A percentile compares a stretch with the other conserved stretches of the same genome.
Conservation (phyloP, 2,888 invertebrate species). For the Podotricha telesiphe region DNA sequence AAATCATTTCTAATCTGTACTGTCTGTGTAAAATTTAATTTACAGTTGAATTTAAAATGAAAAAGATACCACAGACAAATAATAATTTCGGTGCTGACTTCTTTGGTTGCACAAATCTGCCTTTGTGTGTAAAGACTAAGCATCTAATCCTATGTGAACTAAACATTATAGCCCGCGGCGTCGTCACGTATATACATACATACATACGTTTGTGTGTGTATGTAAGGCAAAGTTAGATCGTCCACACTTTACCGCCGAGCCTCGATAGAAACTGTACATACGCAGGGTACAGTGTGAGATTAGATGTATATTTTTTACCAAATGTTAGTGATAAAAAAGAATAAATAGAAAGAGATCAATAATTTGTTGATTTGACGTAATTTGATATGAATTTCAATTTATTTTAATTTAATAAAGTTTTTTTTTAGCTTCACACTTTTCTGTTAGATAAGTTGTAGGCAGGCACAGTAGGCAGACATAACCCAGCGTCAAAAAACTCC, state of each 20-base stretch:
- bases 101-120: constrained; percentile 36
- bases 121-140: constrained; percentile 49
- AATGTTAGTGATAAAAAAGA: not conserved
- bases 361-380: no score
- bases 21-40: not conserved
- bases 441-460: no score
- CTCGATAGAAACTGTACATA: constrained; percentile 76
- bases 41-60: not conserved
- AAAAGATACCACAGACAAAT: not conserved
- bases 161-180: constrained; percentile 66
- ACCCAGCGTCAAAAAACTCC: no score
- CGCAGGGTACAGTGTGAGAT: constrained; percentile 46
- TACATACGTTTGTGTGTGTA: constrained; percentile 55
- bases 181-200: constrained; percentile 51
- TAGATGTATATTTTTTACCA: constrained; percentile 6
- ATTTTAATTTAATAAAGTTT: no score
- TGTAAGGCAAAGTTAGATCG: constrained; percentile 83
- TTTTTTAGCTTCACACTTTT: no score
- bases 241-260: constrained; percentile 82
- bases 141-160: constrained; percentile 74
- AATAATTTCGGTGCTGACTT: constrained; percentile 2
- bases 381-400: no score
- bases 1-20: not conserved
- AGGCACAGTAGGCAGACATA: no score
- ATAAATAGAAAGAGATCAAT: not conserved